Evolutionary conservation across 1,140 invertebrate species (phyloP).

Genomic region (Drosophila ogumai): DNA sequence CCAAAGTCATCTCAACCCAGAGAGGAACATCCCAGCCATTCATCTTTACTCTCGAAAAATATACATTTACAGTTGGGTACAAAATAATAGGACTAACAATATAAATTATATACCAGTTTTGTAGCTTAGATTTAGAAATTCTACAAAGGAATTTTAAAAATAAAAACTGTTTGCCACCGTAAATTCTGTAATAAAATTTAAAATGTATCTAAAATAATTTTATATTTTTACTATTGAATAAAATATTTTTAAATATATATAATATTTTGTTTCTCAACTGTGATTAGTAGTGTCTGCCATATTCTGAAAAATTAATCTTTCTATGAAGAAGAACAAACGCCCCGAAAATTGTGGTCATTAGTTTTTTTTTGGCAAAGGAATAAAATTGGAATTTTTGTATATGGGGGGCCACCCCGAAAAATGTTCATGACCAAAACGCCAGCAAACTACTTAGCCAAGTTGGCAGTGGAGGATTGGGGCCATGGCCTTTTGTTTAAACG

Average conservation of each 20-base stretch:
- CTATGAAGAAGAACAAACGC: slow-evolving; percentile 56
- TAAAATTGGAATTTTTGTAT: slow-evolving; percentile 53
- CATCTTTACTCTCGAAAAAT: slow-evolving; percentile 17
- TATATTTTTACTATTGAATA: background rate
- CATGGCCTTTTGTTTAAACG: slow-evolving; percentile 64
- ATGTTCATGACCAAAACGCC: slow-evolving; percentile 60
- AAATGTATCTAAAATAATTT: background rate
- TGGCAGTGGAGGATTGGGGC: slow-evolving; percentile 36
- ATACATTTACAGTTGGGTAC: slow-evolving; percentile 1
- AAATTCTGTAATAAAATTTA: too few species aligned
- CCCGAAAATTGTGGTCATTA: slow-evolving; percentile 79
- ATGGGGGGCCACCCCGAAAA: slow-evolving; percentile 18
- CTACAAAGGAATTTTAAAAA: too few species aligned
- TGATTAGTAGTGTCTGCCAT: slow-evolving; percentile 6
- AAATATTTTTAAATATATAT: too few species aligned
- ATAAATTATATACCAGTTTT: too few species aligned
- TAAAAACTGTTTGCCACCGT: too few species aligned
- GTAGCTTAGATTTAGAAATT: too few species aligned
- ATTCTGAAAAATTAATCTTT: slow-evolving; percentile 67
- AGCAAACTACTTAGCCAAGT: slow-evolving; percentile 66
- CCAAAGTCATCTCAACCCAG: slow-evolving; percentile 23
- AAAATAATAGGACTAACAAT: background rate
- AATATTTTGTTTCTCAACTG: background rate
- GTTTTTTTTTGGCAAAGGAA: slow-evolving; percentile 67
- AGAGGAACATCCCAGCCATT: slow-evolving; percentile 26